Evolutionary conservation across 2,113 vertebrate species (phyloP).

Genomic region (Ptyas mucosa): DNA sequence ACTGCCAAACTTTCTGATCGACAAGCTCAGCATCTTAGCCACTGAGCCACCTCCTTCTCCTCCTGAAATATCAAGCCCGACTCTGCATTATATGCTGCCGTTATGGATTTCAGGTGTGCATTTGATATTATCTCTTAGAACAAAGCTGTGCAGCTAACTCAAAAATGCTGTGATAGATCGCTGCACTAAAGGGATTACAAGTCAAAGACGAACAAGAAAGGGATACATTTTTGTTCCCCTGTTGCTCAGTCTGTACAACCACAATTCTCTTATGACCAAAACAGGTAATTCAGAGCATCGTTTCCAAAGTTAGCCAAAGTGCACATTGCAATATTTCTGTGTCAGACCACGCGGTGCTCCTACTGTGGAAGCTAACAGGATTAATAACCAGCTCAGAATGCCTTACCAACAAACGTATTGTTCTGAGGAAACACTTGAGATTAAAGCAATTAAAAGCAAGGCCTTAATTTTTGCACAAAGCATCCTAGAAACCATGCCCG

Average conservation of each 20-base stretch:
- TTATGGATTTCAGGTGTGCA: neutral
- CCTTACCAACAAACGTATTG: neutral
- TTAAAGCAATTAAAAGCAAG: neutral
- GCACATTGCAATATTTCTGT: neutral
- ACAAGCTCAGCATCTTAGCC: too few species aligned
- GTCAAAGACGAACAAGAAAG: neutral
- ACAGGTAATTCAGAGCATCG: neutral
- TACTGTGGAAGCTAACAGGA: neutral
- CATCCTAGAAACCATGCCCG: neutral
- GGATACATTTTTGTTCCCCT: neutral
- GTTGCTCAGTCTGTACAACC: neutral
- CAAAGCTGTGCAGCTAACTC: neutral
- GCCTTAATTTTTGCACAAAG: neutral
- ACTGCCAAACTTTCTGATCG: too few species aligned
- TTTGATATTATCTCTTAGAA: neutral
- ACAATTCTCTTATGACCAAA: neutral
- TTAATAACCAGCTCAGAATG: neutral
- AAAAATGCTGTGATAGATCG: neutral
- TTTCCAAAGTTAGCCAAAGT: neutral
- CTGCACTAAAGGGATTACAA: neutral
- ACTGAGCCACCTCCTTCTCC: neutral
- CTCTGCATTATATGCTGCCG: neutral
- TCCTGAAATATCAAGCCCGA: neutral
- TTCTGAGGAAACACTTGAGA: neutral
- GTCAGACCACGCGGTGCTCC: neutral